phyloP scores from a whole-genome alignment of 2,797 vertebrate species.

The Lerista edwardsae region DNA sequence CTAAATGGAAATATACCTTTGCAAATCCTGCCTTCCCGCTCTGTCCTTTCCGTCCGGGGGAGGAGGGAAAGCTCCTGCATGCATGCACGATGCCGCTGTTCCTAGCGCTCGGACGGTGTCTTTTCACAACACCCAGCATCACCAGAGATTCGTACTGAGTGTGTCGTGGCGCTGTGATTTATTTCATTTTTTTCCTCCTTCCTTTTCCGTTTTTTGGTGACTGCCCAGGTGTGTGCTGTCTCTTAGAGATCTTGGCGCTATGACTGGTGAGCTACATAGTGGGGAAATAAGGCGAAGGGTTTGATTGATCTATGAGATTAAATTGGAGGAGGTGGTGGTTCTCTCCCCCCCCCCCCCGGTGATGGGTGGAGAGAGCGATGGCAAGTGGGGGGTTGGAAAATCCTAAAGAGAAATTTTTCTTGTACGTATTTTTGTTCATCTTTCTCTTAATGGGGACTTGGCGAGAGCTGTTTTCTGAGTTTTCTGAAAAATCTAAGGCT shows the following conservation, averaged over 20 bases:
- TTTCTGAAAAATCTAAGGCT: background rate
- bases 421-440: constrained; percentile 41
- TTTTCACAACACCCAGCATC: background rate
- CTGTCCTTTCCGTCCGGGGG: background rate
- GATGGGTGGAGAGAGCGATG: background rate
- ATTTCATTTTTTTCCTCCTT: background rate
- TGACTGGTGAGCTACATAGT: constrained; percentile 16
- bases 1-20: background rate
- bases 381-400: background rate
- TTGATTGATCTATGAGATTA: constrained; percentile 21
- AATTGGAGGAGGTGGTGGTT: background rate
- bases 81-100: background rate
- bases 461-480: constrained; percentile 55
- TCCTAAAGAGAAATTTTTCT: background rate
- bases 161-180: background rate
- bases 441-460: constrained; percentile 38
- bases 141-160: background rate
- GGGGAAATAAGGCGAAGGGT: constrained; percentile 11
- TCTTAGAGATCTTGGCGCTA: constrained; percentile 17
- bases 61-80: constrained; percentile 5
- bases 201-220: background rate
- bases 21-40: constrained; percentile 6
- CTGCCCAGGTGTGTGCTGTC: background rate
- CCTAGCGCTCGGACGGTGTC: constrained; percentile 1
- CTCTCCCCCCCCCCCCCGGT: background rate